Evolutionary conservation across 2,888 invertebrate genomes (phyloP), one percentile per base, ranked within the genome.

Genomic region (Limenitis camilla): DNA sequence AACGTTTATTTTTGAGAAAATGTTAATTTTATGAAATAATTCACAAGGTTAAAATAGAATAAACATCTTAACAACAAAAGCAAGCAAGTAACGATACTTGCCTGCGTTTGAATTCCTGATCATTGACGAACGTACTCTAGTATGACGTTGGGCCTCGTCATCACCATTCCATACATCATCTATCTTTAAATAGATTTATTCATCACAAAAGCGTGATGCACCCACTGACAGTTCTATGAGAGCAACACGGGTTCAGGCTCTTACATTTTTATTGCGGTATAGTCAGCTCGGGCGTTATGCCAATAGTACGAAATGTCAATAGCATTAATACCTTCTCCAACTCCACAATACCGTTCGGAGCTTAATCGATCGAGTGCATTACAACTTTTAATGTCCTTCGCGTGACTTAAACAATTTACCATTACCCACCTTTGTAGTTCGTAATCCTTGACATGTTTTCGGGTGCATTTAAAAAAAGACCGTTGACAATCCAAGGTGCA

Each of bases 261-360:
- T 56, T 67, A 72, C 65, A 76, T 78, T 78, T 43, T 45, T 74
- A 80, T 78, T 76, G 80, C 77, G 73, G 74, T 72, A 74, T 72
- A 71, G 68, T 75, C 73, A 66, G 67, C 67, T 61, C 72, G 76
- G 86, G 85, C 81, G 52, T 49, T 9, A 56, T 63, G 82, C 86
- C 86, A 85, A 72, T 62, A 71, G 62, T 71, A 72, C 75, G 68
- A 84, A 86, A 86, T 86, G 86, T 86, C 86, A 85, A 85, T 84
- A 82, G 79, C 81, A 81, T 76, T 81, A 81, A 81, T 76, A 71
- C 76, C 70, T 74, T 73, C 69, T 70, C 76, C 70, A 73, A 72
- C 69, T 70, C 76, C 40, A 49, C 32, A 31, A 41, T 41, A 40
- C 39, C 35, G 41, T 32, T 56, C 30, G 38, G 45, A 46, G 51